Percentiles rank a stretch among this genome's conserved stretches.
Conservation (phyloP, 2,797 vertebrate genomes). For the Protosalanx chinensis region DNA sequence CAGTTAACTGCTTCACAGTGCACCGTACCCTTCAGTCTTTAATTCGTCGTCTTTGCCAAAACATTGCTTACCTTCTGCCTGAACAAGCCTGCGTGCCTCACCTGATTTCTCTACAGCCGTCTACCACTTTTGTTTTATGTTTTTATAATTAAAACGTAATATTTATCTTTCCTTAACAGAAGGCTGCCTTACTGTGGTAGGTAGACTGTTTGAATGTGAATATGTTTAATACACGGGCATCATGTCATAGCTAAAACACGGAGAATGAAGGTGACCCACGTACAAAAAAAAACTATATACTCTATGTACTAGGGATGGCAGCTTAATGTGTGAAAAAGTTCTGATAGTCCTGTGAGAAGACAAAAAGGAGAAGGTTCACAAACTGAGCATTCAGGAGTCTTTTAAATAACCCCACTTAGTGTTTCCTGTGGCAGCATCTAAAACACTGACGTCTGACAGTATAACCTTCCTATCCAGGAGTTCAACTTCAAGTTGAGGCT, state of each 20-base stretch:
- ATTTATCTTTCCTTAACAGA: constrained; percentile 85
- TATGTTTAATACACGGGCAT: constrained; percentile 80
- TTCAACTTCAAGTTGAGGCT: background rate
- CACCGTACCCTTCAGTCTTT: constrained; percentile 68
- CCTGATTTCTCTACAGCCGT: constrained; percentile 38
- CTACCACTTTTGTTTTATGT: constrained; percentile 78
- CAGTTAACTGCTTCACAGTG: constrained; percentile 59
- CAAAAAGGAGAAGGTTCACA: background rate
- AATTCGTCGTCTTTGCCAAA: constrained; percentile 71
- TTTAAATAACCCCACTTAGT: no score
- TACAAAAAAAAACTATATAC: constrained; percentile 7
- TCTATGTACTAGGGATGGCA: constrained; percentile 8
- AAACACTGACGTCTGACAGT: constrained; percentile 17
- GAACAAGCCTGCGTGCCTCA: constrained; percentile 62
- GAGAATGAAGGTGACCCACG: constrained; percentile 57
- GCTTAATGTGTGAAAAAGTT: constrained; percentile 27
- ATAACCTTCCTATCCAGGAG: constrained; percentile 22
- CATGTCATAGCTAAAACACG: constrained; percentile 69
- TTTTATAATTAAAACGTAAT: constrained; percentile 87
- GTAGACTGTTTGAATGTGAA: constrained; percentile 82
- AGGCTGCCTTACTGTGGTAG: constrained; percentile 79
- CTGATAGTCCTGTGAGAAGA: constrained; percentile 11
- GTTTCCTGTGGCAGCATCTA: no score
- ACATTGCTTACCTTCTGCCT: constrained; percentile 71
- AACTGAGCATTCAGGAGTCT: constrained; percentile 11